Evolutionary conservation across 2,797 vertebrate species (phyloP).

Genomic region (Labeo calbasu): DNA sequence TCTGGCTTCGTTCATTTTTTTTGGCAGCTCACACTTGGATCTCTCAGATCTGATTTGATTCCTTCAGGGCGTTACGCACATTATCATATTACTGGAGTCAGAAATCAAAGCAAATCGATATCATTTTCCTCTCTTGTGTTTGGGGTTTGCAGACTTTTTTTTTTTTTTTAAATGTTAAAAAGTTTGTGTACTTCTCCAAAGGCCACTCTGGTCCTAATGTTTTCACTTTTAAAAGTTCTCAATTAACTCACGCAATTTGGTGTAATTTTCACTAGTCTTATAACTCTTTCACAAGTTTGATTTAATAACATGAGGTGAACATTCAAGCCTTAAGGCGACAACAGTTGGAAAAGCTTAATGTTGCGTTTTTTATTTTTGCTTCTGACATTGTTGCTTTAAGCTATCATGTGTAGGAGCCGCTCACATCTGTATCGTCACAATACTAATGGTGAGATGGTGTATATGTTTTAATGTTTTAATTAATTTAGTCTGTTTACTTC

Average conservation of each 20-base stretch:
- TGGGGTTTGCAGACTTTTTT: neutral
- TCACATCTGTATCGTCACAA: neutral
- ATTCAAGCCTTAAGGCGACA: constrained; percentile 20
- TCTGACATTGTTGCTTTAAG: neutral
- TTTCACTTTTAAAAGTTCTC: neutral
- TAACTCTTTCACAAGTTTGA: neutral
- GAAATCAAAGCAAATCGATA: neutral
- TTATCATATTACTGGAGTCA: neutral
- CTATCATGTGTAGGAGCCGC: neutral
- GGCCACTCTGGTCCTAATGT: neutral
- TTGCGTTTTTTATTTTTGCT: neutral
- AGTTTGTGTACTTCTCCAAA: neutral
- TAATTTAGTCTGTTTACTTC: neutral
- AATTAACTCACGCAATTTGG: no score
- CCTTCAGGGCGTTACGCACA: constrained; percentile 25
- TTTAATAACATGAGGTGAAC: constrained; percentile 1
- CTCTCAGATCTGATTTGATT: neutral
- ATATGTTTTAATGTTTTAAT: constrained; percentile 26
- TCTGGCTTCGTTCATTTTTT: constrained; percentile 11
- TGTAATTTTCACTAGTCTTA: neutral
- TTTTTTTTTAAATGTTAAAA: neutral
- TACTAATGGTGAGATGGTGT: neutral
- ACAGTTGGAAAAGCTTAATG: neutral
- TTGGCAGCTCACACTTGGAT: constrained; percentile 39
- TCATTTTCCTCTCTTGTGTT: neutral